These are phyloP conservation scores for Champsocephalus esox DNA, from an alignment of 2,797 vertebrate species.

Conservation along the genomic window DNA sequence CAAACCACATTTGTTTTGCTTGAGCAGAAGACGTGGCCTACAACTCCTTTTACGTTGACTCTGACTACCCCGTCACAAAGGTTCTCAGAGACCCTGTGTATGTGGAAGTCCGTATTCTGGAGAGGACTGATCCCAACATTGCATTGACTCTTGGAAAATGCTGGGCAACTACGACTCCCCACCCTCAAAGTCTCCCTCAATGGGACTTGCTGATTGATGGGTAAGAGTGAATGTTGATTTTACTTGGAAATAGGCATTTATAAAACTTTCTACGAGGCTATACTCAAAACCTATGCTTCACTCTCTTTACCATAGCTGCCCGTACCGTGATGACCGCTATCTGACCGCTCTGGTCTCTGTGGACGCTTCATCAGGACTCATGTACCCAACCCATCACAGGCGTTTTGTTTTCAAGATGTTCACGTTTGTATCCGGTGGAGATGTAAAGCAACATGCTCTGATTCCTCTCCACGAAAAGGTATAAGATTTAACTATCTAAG, in stretches of 20 bases:
- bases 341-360: constrained; percentile 60
- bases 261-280: not conserved
- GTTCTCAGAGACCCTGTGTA: constrained; percentile 76
- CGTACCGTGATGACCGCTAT: constrained; percentile 74
- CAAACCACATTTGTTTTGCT: constrained; percentile 15
- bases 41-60: constrained; percentile 58
- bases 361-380: constrained; percentile 44
- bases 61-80: constrained; percentile 73
- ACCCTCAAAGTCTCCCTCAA: constrained; percentile 62
- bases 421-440: constrained; percentile 68
- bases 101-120: constrained; percentile 67
- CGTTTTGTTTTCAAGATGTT: constrained; percentile 83
- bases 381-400: constrained; percentile 71
- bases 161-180: constrained; percentile 68
- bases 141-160: constrained; percentile 76
- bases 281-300: not conserved
- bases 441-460: not conserved
- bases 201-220: constrained; percentile 77
- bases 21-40: constrained; percentile 64
- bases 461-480: constrained; percentile 58
- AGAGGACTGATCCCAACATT: constrained; percentile 74
- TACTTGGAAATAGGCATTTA: not conserved
- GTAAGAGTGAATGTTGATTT: constrained; percentile 52
- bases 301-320: constrained; percentile 65
- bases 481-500: not conserved